These are phyloP conservation scores for Onthophagus sagittarius DNA, from an alignment of 2,888 invertebrate species.

Conservation along the genomic window DNA sequence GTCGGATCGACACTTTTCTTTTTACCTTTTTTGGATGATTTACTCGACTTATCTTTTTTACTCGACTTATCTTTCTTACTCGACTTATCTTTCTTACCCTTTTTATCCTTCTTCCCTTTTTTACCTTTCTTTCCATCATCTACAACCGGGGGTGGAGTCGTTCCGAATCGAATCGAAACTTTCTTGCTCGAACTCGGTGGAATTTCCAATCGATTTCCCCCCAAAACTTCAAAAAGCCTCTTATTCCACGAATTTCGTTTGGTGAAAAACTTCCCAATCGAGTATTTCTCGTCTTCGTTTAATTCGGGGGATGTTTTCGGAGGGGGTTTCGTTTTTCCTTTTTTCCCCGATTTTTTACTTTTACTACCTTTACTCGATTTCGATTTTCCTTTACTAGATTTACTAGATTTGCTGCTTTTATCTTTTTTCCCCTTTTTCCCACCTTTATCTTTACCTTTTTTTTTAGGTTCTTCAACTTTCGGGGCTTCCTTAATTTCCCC, in stretches of 20 bases:
- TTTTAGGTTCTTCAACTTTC: slow-evolving; percentile 9
- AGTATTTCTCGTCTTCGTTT: slow-evolving; percentile 30
- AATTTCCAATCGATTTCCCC: slow-evolving; percentile 13
- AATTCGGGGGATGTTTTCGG: slow-evolving; percentile 29
- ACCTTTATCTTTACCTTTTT: background rate
- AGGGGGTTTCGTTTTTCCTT: too few species aligned
- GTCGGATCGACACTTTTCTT: too few species aligned
- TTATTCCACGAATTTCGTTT: slow-evolving; percentile 12
- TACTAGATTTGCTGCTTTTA: slow-evolving; percentile 8
- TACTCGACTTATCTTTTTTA: too few species aligned
- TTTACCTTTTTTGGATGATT: too few species aligned
- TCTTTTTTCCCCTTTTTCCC: slow-evolving; percentile 16
- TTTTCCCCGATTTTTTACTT: too few species aligned
- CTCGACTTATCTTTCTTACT: too few species aligned
- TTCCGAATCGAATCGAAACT: slow-evolving; percentile 25
- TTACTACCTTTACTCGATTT: slow-evolving; percentile 15
- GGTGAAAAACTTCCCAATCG: slow-evolving; percentile 28
- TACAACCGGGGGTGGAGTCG: slow-evolving; percentile 16
- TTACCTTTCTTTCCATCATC: too few species aligned
- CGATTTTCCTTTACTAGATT: slow-evolving; percentile 17
- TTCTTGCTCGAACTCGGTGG: slow-evolving; percentile 18
- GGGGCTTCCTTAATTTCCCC: slow-evolving; percentile 27
- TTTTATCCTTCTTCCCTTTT: too few species aligned
- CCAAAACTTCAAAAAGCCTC: slow-evolving; percentile 26
- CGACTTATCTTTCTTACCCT: too few species aligned